These are phyloP conservation scores for Eristalinus aeneus DNA, from an alignment of 2,888 invertebrate genomes.

Conservation along the genomic window DNA sequence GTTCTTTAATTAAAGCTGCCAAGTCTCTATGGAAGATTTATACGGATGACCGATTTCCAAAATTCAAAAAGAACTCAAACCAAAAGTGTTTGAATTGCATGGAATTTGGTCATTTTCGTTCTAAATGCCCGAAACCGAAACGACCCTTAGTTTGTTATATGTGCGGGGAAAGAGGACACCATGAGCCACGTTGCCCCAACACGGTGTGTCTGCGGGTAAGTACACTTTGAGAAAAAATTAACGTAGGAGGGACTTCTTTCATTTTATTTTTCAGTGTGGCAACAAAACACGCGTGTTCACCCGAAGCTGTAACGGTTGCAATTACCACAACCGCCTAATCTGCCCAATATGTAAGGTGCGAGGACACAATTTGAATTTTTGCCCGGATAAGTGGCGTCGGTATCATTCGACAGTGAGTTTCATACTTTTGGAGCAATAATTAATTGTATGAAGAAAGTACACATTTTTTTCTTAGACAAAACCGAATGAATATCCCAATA, in stretches of 20 bases:
- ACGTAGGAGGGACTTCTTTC: slow-evolving; percentile 13
- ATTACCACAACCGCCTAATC: slow-evolving; percentile 76
- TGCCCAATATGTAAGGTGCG: slow-evolving; percentile 85
- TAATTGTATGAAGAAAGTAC: background rate
- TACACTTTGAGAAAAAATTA: slow-evolving; percentile 42
- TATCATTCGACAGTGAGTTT: slow-evolving; percentile 87
- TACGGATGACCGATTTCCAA: slow-evolving; percentile 76
- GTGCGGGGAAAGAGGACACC: slow-evolving; percentile 86
- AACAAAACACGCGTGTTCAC: slow-evolving; percentile 83
- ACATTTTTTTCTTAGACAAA: slow-evolving; percentile 80
- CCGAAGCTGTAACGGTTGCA: slow-evolving; percentile 84
- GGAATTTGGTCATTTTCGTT: slow-evolving; percentile 84
- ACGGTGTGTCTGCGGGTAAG: slow-evolving; percentile 87
- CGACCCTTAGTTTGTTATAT: slow-evolving; percentile 84
- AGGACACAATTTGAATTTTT: slow-evolving; percentile 84
- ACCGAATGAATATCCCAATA: slow-evolving; percentile 78
- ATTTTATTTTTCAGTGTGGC: slow-evolving; percentile 84
- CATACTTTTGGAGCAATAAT: background rate
- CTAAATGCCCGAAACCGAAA: slow-evolving; percentile 83
- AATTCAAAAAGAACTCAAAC: slow-evolving; percentile 72
- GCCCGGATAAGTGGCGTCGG: slow-evolving; percentile 89
- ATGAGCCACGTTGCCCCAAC: slow-evolving; percentile 85
- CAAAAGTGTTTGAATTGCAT: slow-evolving; percentile 85
- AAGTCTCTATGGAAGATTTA: slow-evolving; percentile 76
- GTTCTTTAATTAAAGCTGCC: slow-evolving; percentile 54